Evolutionary conservation across 2,113 vertebrate species (phyloP).

Genomic region (Mesocricetus auratus): DNA sequence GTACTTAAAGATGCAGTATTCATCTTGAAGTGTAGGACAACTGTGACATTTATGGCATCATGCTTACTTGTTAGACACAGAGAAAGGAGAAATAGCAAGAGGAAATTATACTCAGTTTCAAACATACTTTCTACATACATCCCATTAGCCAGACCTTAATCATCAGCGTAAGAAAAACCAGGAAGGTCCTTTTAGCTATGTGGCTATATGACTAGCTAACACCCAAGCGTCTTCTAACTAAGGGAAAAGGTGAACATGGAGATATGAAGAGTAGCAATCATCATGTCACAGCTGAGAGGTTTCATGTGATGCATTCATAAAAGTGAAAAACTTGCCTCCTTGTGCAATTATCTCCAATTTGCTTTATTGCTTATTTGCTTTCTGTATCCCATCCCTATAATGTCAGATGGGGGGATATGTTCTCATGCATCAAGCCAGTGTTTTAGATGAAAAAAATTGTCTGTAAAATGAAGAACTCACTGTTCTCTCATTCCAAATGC

Average conservation of each 20-base stretch:
- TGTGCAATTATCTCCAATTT: neutral
- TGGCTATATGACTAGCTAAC: neutral
- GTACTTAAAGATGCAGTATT: neutral
- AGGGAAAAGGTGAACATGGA: neutral
- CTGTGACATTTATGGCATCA: fast-evolving
- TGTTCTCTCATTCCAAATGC: neutral
- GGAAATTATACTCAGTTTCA: neutral
- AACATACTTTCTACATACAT: neutral
- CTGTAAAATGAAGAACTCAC: neutral
- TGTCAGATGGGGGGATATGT: neutral
- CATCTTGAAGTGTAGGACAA: neutral
- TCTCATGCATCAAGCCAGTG: neutral
- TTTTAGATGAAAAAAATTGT: neutral
- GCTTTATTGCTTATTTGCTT: neutral
- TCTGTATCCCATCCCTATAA: neutral
- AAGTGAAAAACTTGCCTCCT: neutral
- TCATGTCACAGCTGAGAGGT: neutral
- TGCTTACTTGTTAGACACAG: neutral
- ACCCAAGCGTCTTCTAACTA: neutral
- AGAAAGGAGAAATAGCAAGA: neutral
- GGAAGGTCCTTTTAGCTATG: neutral
- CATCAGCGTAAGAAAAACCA: neutral
- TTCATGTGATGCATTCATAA: neutral
- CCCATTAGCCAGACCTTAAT: neutral
- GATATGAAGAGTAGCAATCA: neutral